Conservation (phyloP, 35 echinoderm and acorn worm species). For the Acanthaster planci region DNA sequence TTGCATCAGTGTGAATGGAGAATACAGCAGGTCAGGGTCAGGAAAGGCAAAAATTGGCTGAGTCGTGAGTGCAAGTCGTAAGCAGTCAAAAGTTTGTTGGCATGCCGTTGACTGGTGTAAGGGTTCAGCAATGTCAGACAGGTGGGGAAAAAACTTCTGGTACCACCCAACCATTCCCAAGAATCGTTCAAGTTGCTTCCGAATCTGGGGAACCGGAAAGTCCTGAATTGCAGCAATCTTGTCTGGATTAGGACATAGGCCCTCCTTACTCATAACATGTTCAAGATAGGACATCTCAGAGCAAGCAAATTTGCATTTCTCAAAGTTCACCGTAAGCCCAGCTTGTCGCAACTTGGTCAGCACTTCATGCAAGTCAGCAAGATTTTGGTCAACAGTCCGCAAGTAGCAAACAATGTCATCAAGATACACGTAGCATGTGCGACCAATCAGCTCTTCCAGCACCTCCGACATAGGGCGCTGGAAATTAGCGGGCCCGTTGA, state of each 20-base stretch:
- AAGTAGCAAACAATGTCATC: too few relatives aligned
- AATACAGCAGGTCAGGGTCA: slow-evolving; percentile 25
- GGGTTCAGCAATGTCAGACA: slow-evolving; percentile 29
- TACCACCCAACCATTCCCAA: too few relatives aligned
- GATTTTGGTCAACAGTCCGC: too few relatives aligned
- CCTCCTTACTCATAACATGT: slow-evolving; percentile 18
- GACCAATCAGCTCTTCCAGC: too few relatives aligned
- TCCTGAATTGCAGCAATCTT: too few relatives aligned
- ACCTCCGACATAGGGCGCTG: too few relatives aligned
- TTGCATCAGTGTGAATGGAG: slow-evolving; percentile 48
- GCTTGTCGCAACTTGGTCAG: background rate
- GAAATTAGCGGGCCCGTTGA: too few relatives aligned
- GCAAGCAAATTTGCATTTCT: background rate
- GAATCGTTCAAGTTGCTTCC: too few relatives aligned
- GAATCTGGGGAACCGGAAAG: too few relatives aligned
- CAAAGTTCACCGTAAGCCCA: slow-evolving; percentile 26
- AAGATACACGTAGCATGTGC: too few relatives aligned
- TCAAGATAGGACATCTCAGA: background rate
- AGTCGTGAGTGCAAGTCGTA: slow-evolving; percentile 1
- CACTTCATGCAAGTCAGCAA: too few relatives aligned
- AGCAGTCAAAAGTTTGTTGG: too few relatives aligned
- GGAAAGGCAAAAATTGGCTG: slow-evolving; percentile 6
- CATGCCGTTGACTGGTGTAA: background rate
- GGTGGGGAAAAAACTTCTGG: background rate
- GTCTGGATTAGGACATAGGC: background rate